phyloP scores from a whole-genome alignment of 2,797 vertebrate species.

The Streptopelia turtur region DNA sequence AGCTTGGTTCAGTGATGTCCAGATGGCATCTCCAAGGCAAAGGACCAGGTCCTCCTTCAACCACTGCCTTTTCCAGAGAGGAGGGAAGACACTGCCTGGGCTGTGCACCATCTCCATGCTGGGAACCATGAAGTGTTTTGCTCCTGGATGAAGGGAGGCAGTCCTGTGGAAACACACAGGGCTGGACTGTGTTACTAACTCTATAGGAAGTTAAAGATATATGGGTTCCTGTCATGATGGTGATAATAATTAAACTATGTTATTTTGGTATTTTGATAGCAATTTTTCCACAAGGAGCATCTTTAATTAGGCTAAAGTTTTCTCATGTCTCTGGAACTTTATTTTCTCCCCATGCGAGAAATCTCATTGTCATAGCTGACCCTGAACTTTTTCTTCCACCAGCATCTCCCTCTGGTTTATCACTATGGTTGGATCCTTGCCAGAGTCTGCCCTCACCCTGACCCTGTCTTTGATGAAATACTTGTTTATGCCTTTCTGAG shows the following conservation, averaged over 20 bases:
- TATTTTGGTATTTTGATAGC: constrained; percentile 34
- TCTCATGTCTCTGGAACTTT: background rate
- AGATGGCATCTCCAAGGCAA: background rate
- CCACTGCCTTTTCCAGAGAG: background rate
- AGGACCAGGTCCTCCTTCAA: accelerated
- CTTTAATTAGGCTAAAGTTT: constrained; percentile 37
- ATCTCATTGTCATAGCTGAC: constrained; percentile 25
- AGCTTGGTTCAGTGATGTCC: background rate
- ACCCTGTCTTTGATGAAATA: constrained; percentile 57
- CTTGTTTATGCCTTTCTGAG: constrained; percentile 46
- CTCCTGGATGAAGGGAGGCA: background rate
- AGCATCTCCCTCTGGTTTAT: constrained; percentile 22
- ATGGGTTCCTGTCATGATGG: background rate
- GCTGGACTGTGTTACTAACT: accelerated
- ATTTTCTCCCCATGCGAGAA: constrained; percentile 11
- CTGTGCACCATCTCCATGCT: background rate
- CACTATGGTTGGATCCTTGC: constrained; percentile 10
- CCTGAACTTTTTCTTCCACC: constrained; percentile 45
- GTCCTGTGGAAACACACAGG: accelerated
- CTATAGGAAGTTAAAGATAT: background rate
- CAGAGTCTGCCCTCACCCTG: constrained; percentile 31
- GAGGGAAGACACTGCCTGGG: accelerated
- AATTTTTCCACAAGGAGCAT: background rate
- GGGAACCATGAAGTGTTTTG: accelerated
- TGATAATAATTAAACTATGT: constrained; percentile 21